Conservation (phyloP, 1,140 invertebrate genomes). For the Tetragonula clypearis region DNA sequence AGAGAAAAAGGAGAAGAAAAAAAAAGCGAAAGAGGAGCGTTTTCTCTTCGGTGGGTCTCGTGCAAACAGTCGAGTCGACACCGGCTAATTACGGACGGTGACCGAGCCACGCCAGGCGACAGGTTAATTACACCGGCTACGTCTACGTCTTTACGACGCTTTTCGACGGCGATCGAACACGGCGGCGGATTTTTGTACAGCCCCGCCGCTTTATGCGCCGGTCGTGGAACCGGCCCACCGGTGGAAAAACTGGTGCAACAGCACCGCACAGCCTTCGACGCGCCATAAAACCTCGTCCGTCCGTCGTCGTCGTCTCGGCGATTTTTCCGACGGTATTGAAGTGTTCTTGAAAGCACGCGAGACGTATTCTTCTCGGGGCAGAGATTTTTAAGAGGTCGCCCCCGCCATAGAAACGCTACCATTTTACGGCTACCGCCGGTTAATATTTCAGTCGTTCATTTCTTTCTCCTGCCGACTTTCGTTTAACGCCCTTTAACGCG, state of each 20-base stretch:
- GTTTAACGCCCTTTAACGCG: too few species aligned
- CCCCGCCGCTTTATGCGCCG: neutral
- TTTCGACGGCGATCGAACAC: conserved; percentile 31
- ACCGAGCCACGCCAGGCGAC: neutral
- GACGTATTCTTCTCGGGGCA: neutral
- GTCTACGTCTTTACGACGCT: conserved; percentile 27
- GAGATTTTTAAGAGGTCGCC: neutral
- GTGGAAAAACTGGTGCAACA: too few species aligned
- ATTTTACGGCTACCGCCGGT: neutral
- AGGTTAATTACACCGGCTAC: conserved; percentile 36
- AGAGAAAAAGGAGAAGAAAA: neutral
- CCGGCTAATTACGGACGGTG: conserved; percentile 37
- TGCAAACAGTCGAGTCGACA: conserved; percentile 42
- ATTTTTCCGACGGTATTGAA: neutral
- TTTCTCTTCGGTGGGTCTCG: conserved; percentile 18
- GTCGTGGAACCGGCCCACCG: too few species aligned
- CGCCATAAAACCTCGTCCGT: neutral
- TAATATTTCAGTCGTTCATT: neutral
- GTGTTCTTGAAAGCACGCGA: neutral
- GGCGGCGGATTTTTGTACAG: conserved; percentile 10
- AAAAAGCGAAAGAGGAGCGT: neutral
- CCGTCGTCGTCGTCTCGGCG: neutral
- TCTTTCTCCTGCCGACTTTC: neutral
- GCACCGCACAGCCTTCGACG: neutral
- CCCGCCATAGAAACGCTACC: neutral